Base-by-base conservation (phyloP, 2,797 vertebrate genomes). In the Lepidocolaptes lacrymiger region DNA sequence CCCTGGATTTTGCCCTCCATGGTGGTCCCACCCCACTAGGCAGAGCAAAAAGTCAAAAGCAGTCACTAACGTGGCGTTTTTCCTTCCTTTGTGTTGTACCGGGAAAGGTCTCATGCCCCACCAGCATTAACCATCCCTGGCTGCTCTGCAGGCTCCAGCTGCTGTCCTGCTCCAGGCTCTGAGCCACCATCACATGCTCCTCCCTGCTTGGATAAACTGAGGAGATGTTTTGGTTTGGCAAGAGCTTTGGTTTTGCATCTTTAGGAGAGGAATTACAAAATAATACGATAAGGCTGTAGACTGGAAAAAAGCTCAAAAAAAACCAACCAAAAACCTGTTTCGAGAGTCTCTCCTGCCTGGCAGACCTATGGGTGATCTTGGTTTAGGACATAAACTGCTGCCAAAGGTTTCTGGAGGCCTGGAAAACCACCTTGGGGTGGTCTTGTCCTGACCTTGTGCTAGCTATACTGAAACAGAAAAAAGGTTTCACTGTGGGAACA, bases 221-320 rank as follows among this genome's bases (percentile, higher is more conserved):
- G 1, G 82, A 46, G 91, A 76, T 96, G 90, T 97, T 97, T 97
- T 97, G 85, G 83, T 95, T 95, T 95, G 95, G 96, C 91, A 73
- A 20, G 2, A 83, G 91, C 88, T 44, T 84, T 74, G 48, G 95
- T 75, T 96, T 94, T 89, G 79, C 64, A 48, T 95, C 62, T 55
- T 93, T 90, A 95, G 93, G 39, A 91, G 51, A 84, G 55, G 91
- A 96, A 74, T 91, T 90, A 44, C 91, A 95, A 95, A 96, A 95
- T 8, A 97, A 37, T 37, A 36, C 88, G 96, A 96, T 96, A 95
- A 96, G 89, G 58, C 58, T 41, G 66, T 26, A 51, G 54, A 24
- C 14, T 78, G 58, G 79, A 84, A 95, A 56, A 3, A 39, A 95
- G 73, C 79, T 85, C 5, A 76, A 59, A 88, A 78, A 28, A 56